Conservation (phyloP, 2,888 invertebrate species). For the Lepas anatifera region DNA sequence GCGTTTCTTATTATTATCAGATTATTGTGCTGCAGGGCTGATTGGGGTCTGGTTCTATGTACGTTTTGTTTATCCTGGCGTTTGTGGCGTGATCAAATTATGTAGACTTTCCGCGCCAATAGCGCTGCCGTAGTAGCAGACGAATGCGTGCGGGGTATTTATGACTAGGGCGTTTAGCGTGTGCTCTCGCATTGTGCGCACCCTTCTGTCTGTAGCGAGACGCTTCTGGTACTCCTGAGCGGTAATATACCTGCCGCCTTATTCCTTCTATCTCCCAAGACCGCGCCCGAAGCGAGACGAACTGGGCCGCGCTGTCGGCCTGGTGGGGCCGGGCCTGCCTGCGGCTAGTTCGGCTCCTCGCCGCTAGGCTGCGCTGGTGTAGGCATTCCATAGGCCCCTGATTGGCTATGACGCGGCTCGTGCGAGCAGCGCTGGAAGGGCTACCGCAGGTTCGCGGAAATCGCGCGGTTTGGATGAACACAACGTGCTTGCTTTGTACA, state of each 20-base stretch:
- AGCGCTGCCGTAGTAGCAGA: too few relatives aligned
- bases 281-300: not conserved
- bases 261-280: not conserved
- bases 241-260: not conserved
- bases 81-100: slow-evolving; percentile 7
- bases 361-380: not conserved
- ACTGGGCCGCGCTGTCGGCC: too few relatives aligned
- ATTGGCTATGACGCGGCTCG: too few relatives aligned
- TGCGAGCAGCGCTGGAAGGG: too few relatives aligned
- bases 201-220: not conserved
- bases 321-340: not conserved
- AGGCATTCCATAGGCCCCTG: slow-evolving; percentile 8
- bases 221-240: too few relatives aligned
- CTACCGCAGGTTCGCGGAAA: too few relatives aligned
- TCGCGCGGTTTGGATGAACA: not conserved
- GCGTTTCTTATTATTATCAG: not conserved
- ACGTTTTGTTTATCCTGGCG: not conserved
- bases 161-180: not conserved
- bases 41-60: not conserved
- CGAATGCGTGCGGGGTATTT: slow-evolving; percentile 10
- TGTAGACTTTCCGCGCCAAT: too few relatives aligned
- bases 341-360: not conserved
- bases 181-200: too few relatives aligned
- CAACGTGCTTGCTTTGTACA: slow-evolving; percentile 12
- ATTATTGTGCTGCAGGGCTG: slow-evolving; percentile 10